phyloP scores from a whole-genome alignment of 1,140 invertebrate species.

The Fopius arisanus region DNA sequence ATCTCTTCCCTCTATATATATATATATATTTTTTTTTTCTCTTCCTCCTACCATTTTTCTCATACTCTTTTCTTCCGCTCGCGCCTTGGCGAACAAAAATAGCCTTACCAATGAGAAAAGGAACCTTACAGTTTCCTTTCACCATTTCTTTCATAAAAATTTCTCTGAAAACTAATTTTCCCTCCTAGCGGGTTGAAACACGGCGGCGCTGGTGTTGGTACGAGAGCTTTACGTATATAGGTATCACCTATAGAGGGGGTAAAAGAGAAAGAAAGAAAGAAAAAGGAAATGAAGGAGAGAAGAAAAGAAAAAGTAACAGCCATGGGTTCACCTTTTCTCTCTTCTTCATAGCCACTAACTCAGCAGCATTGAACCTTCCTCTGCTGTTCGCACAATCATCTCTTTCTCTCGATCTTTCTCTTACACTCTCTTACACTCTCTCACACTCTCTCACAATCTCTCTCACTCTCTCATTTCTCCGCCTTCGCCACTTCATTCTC shows the following conservation, averaged over 20 bases:
- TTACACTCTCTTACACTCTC: constrained; percentile 18
- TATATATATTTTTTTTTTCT: background rate
- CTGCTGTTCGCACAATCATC: background rate
- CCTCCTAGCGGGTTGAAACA: constrained; percentile 44
- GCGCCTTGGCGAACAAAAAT: constrained; percentile 52
- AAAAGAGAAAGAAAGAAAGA: background rate
- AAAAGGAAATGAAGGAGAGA: background rate
- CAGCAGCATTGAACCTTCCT: background rate
- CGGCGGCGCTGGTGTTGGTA: constrained; percentile 31
- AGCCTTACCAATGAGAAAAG: constrained; percentile 61
- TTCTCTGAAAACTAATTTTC: constrained; percentile 64
- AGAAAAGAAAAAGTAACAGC: constrained; percentile 28
- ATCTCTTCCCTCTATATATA: background rate
- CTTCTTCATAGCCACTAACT: background rate
- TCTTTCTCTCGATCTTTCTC: background rate
- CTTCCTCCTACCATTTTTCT: constrained; percentile 29
- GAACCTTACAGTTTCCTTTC: constrained; percentile 61
- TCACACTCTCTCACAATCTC: background rate
- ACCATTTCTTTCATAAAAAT: constrained; percentile 59
- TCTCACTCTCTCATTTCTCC: constrained; percentile 28
- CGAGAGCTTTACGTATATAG: constrained; percentile 1
- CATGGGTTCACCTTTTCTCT: constrained; percentile 35
- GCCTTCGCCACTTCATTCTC: constrained; percentile 38
- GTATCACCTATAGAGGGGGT: background rate
- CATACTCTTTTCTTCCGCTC: constrained; percentile 9